Evolutionary conservation across 2,797 vertebrate species (phyloP), one percentile per base, ranked within the genome.

Genomic region (Cossypha dichroa): DNA sequence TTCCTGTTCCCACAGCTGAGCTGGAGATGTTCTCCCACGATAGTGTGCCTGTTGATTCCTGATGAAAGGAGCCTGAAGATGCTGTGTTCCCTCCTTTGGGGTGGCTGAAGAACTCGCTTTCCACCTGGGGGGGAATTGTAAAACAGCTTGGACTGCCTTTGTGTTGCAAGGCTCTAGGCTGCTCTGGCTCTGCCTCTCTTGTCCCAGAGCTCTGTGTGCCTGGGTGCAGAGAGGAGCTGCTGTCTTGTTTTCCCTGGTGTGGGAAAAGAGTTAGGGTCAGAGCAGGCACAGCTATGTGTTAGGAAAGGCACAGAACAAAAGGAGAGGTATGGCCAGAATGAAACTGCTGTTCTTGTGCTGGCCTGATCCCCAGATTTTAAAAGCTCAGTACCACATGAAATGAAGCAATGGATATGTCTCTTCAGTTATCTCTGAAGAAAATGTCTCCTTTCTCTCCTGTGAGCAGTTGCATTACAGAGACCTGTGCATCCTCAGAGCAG

Each of bases 1-100:
- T 93, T 95, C 94, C 89, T 93, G 58, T 95, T 96, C 76, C 75
- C 58, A 66, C 55, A 90, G 73, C 0, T 74, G 29, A 48, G n/a
- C 5, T 59, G 69, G 62, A 88, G 79, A 78, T 95, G 34, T 69
- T 86, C 48, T 91, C 73, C 73, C 6, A 2, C 63, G 62, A 93
- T 90, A 86, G 20, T 8, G 1, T 31, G 14, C 0, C 0, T n/a
- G 62, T 40, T 90, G 62, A 63, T 60, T 68, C 36, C 51, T 33
- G 29, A 25, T 64, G 21, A 48, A 38, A 67, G 25, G n/a, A 88
- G 38, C 26, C 56, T 77, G 66, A 56, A 58, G 54, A 38, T 62
- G 68, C 17, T 84, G 23, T 33, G 34, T 82, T 75, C 64, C 31
- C 40, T 62, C 6, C 8, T 77, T 28, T 74, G 54, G 34, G 34